Evolutionary conservation across 2,113 vertebrate genomes (phyloP), one percentile per base, ranked within the genome.

Genomic region (Cyanoderma ruficeps): DNA sequence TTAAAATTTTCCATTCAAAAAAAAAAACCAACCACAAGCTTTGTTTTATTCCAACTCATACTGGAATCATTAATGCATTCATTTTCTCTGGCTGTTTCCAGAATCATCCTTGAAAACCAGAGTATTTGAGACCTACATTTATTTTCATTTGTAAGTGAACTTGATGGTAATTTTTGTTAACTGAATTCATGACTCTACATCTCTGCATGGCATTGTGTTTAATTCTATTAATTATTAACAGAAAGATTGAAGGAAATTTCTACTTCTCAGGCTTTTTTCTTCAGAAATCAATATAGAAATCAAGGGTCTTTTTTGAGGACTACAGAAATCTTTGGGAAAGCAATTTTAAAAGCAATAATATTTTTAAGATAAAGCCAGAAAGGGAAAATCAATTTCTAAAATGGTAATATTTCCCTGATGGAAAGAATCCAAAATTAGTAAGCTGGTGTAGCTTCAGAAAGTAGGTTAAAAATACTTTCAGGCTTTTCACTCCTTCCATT

Each of bases 341-440:
- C 60, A 87, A 57, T 96, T 93, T 91, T 31, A 75, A 97, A 95
- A 83, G 44, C 60, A 93, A 76, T 95, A 82, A 87, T 84, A n/a
- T 18, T 78, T 90, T 83, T 94, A 97, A 86, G 53, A 76, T 71
- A 71, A 96, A 95, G 31, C 37, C 33, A 95, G 50, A 96, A 74
- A 25, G 39, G 42, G 17, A 94, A 68, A 93, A 85, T 56, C 77
- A 59, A 65, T 93, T 91, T 92, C 44, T 92, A 65, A 83, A 86
- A 63, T 78, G 44, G 35, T 37, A 81, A n/a, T 47, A 63, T 84
- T 65, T 81, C 52, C 79, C 82, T 53, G 27, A 82, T 19, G 50
- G 41, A 92, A 78, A 79, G 12, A 88, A 93, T 60, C 18, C 65
- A 85, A 83, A 92, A 83, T 28, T 52, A 59, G 61, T 64, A 82